phyloP scores from a whole-genome alignment of 2,888 invertebrate species.

The Rhamnusium bicolor region DNA sequence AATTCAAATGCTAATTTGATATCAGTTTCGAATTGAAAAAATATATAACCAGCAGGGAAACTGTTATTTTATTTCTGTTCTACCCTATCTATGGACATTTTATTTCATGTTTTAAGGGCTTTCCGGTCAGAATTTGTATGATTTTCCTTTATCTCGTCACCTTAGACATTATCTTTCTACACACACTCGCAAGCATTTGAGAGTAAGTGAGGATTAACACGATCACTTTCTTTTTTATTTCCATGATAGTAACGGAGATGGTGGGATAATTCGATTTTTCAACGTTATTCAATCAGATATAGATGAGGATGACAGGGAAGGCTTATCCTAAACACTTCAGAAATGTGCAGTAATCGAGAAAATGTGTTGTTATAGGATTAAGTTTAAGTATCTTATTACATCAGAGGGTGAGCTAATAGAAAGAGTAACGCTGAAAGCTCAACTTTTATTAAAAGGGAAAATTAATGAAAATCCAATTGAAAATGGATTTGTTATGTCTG shows the following conservation, averaged over 20 bases:
- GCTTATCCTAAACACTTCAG: neutral
- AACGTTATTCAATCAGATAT: neutral
- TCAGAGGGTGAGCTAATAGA: neutral
- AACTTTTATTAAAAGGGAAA: neutral
- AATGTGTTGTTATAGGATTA: neutral
- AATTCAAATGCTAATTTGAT: constrained; percentile 17
- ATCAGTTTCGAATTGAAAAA: constrained; percentile 18
- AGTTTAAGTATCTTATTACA: neutral
- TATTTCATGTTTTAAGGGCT: neutral
- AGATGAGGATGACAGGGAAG: neutral
- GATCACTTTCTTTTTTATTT: neutral
- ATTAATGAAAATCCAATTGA: neutral
- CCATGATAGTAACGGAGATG: neutral
- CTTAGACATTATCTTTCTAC: constrained; percentile 9
- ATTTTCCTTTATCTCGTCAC: neutral
- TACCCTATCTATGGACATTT: neutral
- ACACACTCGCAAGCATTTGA: neutral
- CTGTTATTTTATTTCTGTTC: constrained; percentile 10
- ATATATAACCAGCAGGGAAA: neutral
- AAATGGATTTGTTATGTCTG: too few species aligned
- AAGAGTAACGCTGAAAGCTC: neutral
- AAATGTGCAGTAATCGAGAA: neutral
- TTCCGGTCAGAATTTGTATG: neutral
- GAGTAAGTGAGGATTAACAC: neutral
- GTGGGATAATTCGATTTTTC: constrained; percentile 17